A percentile compares a stretch with the other conserved stretches of the same genome.
These are phyloP conservation scores for Doryteuthis pealeii DNA, from an alignment of 1,140 invertebrate genomes.

Conservation along the genomic window DNA sequence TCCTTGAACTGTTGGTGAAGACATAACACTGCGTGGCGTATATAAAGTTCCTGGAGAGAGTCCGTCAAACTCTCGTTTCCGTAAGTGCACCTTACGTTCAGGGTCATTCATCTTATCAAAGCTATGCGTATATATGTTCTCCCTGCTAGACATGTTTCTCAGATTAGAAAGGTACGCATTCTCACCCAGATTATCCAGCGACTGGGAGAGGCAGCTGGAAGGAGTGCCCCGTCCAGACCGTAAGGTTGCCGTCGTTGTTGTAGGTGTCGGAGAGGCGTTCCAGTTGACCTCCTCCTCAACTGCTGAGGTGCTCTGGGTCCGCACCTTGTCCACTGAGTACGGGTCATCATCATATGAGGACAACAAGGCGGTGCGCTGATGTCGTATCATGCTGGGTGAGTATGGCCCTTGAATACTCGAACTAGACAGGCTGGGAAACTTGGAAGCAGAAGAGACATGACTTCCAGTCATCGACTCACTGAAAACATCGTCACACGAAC, in stretches of 20 bases:
- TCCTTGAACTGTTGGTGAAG: constrained; percentile 10
- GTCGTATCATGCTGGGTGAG: neutral
- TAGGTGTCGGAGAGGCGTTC: constrained; percentile 23
- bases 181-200: constrained; percentile 4
- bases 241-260: neutral
- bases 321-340: constrained; percentile 15
- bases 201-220: constrained; percentile 10
- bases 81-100: neutral
- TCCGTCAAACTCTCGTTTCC: constrained; percentile 5
- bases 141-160: constrained; percentile 1
- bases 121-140: neutral
- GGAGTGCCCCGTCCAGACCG: constrained; percentile 3
- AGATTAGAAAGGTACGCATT: constrained; percentile 2
- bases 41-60: neutral
- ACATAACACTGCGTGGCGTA: neutral
- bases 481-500: constrained; percentile 8
- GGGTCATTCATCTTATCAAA: neutral
- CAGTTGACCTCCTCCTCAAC: constrained; percentile 38
- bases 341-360: constrained; percentile 1
- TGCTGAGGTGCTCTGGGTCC: constrained; percentile 39
- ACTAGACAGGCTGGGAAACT: neutral
- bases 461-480: constrained; percentile 2
- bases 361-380: neutral
- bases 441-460: neutral
- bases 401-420: neutral